Evolutionary conservation across 2,797 vertebrate species (phyloP), one percentile per base, ranked within the genome.

Genomic region (Notoglanidium macrostoma): DNA sequence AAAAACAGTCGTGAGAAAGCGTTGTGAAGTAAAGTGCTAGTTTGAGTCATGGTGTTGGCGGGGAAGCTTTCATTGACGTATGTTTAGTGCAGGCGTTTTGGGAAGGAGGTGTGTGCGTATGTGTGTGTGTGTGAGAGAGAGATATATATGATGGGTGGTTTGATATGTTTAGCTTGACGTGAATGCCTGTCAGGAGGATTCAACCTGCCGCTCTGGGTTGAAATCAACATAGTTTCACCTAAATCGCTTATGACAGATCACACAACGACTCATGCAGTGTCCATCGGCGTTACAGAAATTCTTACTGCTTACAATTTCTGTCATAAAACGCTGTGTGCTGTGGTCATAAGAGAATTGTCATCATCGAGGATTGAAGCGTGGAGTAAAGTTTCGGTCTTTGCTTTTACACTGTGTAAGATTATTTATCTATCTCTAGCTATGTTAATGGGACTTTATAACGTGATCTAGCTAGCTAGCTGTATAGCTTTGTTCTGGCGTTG

Each of bases 141-240:
- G 26, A 54, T 14, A 23, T 57, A 44, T 59, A 29, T 44, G 40
- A 3, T 51, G 70, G 29, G 0, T 63, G 32, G 32, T 72, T 35
- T 85, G 76, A 61, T 85, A 54, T 40, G 17, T 73, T 85, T 73
- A 63, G 76, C 44, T 85, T 44, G 67, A 84, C 54, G 65, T 80
- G 49, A 63, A 7, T 51, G 83, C 49, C 11, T 88, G 54, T 79
- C 65, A 49, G 73, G 44, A 23, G n/a, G n/a, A n/a, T 85, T 15
- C 29, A 68, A 54, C 46, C 23, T 73, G 87, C 67, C 55, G 17
- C 14, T 72, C 29, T 51, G 74, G 87, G 40, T 85, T 80, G 21
- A 35, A 67, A 59, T 88, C 73, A 84, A 46, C 81, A 76, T 12
- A 19, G 29, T 76, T 76, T 82, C 51, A 73, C 23, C 46, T 61